Base-by-base conservation (phyloP, 2,888 invertebrate genomes). In the Drosophila imparisetae region DNA sequence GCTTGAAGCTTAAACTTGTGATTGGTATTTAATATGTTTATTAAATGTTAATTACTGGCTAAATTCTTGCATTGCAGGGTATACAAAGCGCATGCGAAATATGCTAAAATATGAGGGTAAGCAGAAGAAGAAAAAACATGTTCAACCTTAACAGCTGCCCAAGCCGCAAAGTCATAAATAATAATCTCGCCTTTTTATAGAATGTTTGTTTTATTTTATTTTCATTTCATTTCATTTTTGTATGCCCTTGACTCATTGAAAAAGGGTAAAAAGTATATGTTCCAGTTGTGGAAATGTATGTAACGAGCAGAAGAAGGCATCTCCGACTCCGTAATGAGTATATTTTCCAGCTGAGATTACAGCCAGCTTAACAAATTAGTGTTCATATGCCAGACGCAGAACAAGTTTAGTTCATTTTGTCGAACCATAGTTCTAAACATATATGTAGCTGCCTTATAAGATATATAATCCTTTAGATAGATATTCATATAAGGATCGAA, bases 91-190 rank as follows among this genome's bases (percentile, higher is more conserved):
- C 15, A 15, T 45, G 4, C 3, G 1, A n/a, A 8, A 30, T 27
- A 30, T 10, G 5, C 6, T 11, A 4, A 30, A n/a, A 11, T n/a
- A 36, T 29, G 29, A 38, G 21, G 18, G 34, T 18, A 7, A 24
- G 10, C 11, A 27, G 15, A 27, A 18, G 45, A 18, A 50, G 30
- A 58, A 72, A 60, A 49, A 49, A 45, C 36, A 64, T 58, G 42
- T 48, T 58, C 27, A 63, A 53, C 49, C 53, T 55, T 52, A 50
- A 53, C 65, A 57, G 24, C 58, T 50, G 29, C 54, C 50, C 58
- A 54, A 38, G 67, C 61, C 75, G 60, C 64, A 80, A 81, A 75
- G 83, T 72, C 78, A 83, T 80, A 83, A 78, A 86, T 76, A 86
- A 83, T 86, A 77, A 69, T 72, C 70, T 67, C 57, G 65, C 76